Conservation (phyloP, 2,888 invertebrate species). For the Pegoplata infirma region DNA sequence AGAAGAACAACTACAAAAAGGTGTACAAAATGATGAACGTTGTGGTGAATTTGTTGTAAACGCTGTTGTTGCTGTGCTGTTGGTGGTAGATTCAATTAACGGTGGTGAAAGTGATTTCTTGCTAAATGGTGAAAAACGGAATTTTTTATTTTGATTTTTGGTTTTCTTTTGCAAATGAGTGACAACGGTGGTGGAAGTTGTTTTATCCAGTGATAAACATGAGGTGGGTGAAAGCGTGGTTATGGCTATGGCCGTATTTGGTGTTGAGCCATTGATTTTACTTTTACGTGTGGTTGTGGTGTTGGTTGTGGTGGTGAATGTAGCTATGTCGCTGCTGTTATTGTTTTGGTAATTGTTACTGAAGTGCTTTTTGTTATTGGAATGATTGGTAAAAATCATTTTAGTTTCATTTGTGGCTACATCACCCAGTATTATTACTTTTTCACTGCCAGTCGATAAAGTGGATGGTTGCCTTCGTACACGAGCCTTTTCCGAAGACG, state of each 20-base stretch:
- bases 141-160: slow-evolving; percentile 48
- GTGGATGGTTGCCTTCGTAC: slow-evolving; percentile 67
- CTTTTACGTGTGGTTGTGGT: slow-evolving; percentile 66
- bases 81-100: slow-evolving; percentile 30
- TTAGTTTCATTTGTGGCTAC: slow-evolving; percentile 55
- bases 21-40: slow-evolving; percentile 48
- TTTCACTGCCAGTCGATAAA: slow-evolving; percentile 70
- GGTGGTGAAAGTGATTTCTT: slow-evolving; percentile 46
- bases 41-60: background rate
- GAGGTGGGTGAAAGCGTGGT: slow-evolving; percentile 64
- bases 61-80: slow-evolving; percentile 26
- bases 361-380: slow-evolving; percentile 45
- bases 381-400: slow-evolving; percentile 48
- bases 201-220: slow-evolving; percentile 61
- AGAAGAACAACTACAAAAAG: slow-evolving; percentile 52
- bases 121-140: slow-evolving; percentile 48
- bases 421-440: slow-evolving; percentile 74
- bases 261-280: slow-evolving; percentile 80
- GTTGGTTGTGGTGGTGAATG: slow-evolving; percentile 70
- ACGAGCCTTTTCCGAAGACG: slow-evolving; percentile 47
- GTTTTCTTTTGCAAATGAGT: slow-evolving; percentile 61
- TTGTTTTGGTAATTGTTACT: slow-evolving; percentile 63
- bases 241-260: slow-evolving; percentile 68
- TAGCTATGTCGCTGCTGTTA: slow-evolving; percentile 65
- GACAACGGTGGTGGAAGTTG: slow-evolving; percentile 62